phyloP scores from a whole-genome alignment of 2,113 vertebrate species.

The Gymnorhina tibicen region DNA sequence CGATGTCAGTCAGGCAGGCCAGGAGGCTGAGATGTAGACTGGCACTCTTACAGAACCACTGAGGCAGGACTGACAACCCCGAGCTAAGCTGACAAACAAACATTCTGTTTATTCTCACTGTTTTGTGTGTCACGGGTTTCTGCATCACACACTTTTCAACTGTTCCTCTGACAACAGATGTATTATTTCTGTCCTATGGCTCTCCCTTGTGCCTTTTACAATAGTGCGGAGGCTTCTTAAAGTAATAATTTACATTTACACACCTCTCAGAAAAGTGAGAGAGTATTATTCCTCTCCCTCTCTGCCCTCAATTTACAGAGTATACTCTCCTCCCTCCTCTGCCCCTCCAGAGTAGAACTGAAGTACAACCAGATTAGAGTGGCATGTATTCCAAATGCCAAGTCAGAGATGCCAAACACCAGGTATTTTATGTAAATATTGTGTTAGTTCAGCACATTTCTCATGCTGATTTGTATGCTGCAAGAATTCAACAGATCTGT shows the following conservation, averaged over 20 bases:
- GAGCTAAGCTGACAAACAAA: background rate
- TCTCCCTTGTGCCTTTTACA: background rate
- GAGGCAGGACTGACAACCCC: background rate
- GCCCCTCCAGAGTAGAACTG: background rate
- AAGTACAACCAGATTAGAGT: background rate
- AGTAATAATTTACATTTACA: background rate
- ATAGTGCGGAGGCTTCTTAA: background rate
- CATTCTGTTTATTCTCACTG: background rate
- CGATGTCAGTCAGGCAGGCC: background rate
- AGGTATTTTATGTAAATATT: background rate
- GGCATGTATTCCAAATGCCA: background rate
- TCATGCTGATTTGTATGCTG: background rate
- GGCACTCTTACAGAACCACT: background rate
- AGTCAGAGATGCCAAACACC: background rate
- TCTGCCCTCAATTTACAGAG: background rate
- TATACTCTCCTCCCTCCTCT: background rate
- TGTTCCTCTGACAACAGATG: background rate
- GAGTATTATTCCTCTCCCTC: background rate
- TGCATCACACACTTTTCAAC: background rate
- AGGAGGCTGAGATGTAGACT: background rate
- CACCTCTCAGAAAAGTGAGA: background rate
- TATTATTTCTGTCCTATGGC: background rate
- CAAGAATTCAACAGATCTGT: background rate
- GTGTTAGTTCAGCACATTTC: background rate
- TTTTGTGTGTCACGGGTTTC: background rate